A percentile compares a stretch with the other conserved stretches of the same genome.
Conservation (phyloP, 2,113 vertebrate genomes). For the Albula glossodonta region DNA sequence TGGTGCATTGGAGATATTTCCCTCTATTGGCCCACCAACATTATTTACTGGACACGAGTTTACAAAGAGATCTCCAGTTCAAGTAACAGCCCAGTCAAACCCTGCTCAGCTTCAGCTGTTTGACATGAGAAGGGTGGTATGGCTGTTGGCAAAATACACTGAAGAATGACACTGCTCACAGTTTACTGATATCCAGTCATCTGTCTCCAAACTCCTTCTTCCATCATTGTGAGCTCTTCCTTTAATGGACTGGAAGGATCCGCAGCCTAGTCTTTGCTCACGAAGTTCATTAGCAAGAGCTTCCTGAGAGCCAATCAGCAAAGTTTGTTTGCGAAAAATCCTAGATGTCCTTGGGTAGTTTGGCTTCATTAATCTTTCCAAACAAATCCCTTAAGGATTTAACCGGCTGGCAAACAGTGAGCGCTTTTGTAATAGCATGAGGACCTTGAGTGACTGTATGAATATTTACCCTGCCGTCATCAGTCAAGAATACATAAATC, state of each 20-base stretch:
- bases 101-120: not conserved
- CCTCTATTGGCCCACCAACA: no score
- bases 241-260: slow-evolving; percentile 11
- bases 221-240: not conserved
- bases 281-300: slow-evolving; percentile 57
- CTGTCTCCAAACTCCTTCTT: not conserved
- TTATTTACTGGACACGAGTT: not conserved
- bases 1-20: no score
- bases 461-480: slow-evolving; percentile 76
- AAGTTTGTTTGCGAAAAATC: slow-evolving; percentile 69
- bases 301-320: slow-evolving; percentile 62
- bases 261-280: slow-evolving; percentile 35
- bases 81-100: not conserved
- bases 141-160: not conserved
- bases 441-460: slow-evolving; percentile 71
- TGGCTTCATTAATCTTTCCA: slow-evolving; percentile 71
- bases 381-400: slow-evolving; percentile 73
- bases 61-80: not conserved
- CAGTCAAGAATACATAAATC: slow-evolving; percentile 68
- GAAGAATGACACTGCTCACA: not conserved
- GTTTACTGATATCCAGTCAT: not conserved
- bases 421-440: slow-evolving; percentile 65
- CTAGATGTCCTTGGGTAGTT: slow-evolving; percentile 69
- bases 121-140: not conserved
- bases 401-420: slow-evolving; percentile 70